Conservation (phyloP, 2,888 invertebrate genomes). For the Caradrina kadenii region DNA sequence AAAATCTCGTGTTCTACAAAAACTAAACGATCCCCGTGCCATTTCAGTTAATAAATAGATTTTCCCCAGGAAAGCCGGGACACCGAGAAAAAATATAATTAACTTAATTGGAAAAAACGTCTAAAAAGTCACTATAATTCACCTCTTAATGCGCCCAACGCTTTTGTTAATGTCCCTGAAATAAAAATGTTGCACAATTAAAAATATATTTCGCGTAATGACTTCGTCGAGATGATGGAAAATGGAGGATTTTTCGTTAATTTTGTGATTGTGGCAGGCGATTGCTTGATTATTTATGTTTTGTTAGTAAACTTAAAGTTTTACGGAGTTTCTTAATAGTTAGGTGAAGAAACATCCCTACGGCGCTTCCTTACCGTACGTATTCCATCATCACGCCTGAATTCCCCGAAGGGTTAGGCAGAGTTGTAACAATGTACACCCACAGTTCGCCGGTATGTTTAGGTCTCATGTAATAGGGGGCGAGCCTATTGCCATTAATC, state of each 20-base stretch:
- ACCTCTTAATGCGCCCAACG: constrained; percentile 78
- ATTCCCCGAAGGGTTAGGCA: no score
- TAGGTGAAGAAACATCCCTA: no score
- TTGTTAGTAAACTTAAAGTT: no score
- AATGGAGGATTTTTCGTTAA: constrained; percentile 15
- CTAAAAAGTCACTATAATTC: constrained; percentile 76
- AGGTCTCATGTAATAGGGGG: no score
- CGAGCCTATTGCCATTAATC: no score
- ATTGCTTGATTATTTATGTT: not conserved
- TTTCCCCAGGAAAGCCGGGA: constrained; percentile 60
- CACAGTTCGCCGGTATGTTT: no score
- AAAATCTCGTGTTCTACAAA: constrained; percentile 29
- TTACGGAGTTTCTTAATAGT: not conserved
- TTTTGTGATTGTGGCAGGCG: not conserved
- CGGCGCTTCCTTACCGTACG: no score
- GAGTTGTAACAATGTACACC: no score
- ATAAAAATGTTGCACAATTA: constrained; percentile 77
- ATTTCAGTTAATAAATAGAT: constrained; percentile 56
- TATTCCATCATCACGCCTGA: no score
- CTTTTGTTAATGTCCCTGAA: constrained; percentile 79
- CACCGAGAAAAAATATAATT: constrained; percentile 79
- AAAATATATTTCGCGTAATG: constrained; percentile 77
- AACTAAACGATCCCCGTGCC: constrained; percentile 45
- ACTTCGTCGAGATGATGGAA: constrained; percentile 40
- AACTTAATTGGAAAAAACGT: constrained; percentile 84